Evolutionary conservation across 2,888 invertebrate genomes (phyloP).

Genomic region (Thera obeliscata): DNA sequence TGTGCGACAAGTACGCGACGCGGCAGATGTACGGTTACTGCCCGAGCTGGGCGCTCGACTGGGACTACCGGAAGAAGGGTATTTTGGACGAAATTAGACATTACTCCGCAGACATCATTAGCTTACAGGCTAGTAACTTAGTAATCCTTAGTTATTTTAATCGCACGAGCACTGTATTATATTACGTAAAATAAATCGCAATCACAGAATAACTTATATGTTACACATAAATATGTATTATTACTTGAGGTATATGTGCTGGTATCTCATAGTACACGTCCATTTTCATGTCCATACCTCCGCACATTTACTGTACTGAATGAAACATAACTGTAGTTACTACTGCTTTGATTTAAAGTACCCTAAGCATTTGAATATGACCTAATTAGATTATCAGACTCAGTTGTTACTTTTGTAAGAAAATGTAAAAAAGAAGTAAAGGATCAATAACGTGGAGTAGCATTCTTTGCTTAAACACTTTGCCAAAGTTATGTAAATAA

Average conservation of each 20-base stretch:
- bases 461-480: conserved; percentile 3
- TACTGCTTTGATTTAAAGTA: conserved; percentile 31
- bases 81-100: conserved; percentile 98
- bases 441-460: not conserved
- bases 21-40: conserved; percentile 99
- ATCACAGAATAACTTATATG: conserved; percentile 33
- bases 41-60: conserved; percentile 99
- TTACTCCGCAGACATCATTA: conserved; percentile 98
- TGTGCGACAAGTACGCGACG: conserved; percentile 99
- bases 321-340: conserved; percentile 39
- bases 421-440: not conserved
- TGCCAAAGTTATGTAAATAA: not conserved
- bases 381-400: conserved; percentile 20
- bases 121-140: conserved; percentile 83
- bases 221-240: conserved; percentile 28
- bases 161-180: conserved; percentile 42
- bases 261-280: conserved; percentile 40
- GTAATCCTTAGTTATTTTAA: conserved; percentile 45
- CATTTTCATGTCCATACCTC: conserved; percentile 42
- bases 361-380: conserved; percentile 21
- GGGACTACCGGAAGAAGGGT: conserved; percentile 99
- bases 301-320: conserved; percentile 37
- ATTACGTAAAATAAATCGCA: conserved; percentile 32
- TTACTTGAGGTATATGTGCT: conserved; percentile 34
- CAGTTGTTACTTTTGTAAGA: not conserved